Evolutionary conservation across 2,113 vertebrate species (phyloP), one percentile per base, ranked within the genome.

Genomic region (Myrmophylax atrothorax): DNA sequence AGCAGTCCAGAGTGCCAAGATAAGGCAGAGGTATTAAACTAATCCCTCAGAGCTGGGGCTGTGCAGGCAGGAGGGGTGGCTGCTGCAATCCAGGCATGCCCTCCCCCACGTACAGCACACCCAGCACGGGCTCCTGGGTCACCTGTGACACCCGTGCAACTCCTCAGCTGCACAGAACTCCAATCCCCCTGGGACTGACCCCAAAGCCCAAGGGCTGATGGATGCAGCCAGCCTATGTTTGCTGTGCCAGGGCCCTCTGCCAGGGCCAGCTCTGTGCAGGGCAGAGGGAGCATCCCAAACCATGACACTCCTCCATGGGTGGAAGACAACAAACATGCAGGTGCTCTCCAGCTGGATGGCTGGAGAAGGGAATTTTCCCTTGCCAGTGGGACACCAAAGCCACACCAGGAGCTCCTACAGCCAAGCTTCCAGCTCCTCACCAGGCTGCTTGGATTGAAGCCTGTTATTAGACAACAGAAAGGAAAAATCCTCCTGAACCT

Each of bases 291-390:
- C 44, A 6, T 2, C 59, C 55, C 77, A 35, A 59, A 29, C 8
- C 52, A 19, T 0, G 2, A 31, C 0, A 3, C 29, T 42, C 16
- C 12, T 24, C 66, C 73, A 22, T 0, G 0, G 46, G 5, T 9
- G 26, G 49, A 33, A 55, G 40, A 28, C 62, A 56, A 16, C 26
- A 9, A 3, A 24, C 0, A 5, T 1, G 7, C 35, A 60, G 38
- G 31, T 0, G 1, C 49, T 40, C 28, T 50, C 49, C 42, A 7
- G 35, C 2, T 15, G 4, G 24, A n/a, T 11, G 44, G 26, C 18
- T 33, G 68, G 44, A 63, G 52, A 23, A 37, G 1, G 13, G 16
- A 13, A 25, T 26, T 6, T 3, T 68, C 66, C 49, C 44, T 50
- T 6, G 0, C 33, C 23, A 26, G 3, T 0, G 10, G 1, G n/a